Conservation (phyloP, 2,113 vertebrate genomes). For the Hucho hucho region DNA sequence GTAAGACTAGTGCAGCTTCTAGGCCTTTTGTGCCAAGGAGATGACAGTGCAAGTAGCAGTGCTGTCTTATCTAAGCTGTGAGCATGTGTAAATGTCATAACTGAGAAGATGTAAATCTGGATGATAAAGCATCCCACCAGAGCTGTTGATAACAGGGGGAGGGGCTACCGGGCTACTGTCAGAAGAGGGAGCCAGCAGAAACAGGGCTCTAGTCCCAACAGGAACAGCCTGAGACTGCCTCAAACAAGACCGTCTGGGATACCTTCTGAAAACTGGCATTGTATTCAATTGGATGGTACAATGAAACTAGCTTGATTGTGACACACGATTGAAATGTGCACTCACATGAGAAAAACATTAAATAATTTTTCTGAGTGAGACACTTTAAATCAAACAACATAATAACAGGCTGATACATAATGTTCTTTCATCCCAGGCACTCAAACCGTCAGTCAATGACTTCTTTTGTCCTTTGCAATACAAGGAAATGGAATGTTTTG, state of each 20-base stretch:
- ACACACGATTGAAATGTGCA: no score
- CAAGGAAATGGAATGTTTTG: slow-evolving; percentile 33
- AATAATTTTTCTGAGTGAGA: not conserved
- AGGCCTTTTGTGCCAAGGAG: not conserved
- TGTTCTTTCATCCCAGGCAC: not conserved
- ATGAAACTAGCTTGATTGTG: no score
- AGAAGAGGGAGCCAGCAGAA: slow-evolving; percentile 6
- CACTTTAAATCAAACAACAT: not conserved
- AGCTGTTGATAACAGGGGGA: slow-evolving; percentile 31
- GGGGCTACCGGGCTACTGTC: slow-evolving; percentile 19
- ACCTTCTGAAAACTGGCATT: not conserved
- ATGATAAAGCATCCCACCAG: slow-evolving; percentile 26
- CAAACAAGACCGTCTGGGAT: not conserved
- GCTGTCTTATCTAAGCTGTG: slow-evolving; percentile 41
- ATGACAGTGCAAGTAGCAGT: slow-evolving; percentile 10
- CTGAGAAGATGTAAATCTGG: slow-evolving; percentile 41
- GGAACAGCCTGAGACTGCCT: no score
- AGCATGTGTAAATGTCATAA: slow-evolving; percentile 46
- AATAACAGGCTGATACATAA: not conserved
- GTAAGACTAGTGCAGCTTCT: not conserved
- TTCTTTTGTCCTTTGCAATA: slow-evolving; percentile 29
- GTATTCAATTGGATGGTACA: no score
- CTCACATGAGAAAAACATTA: no score
- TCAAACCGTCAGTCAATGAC: slow-evolving; percentile 14
- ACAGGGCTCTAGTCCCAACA: not conserved